A percentile compares a stretch with the other conserved stretches of the same genome.
These are phyloP conservation scores for Cetonia aurata DNA, from an alignment of 2,888 invertebrate species.

Conservation along the genomic window DNA sequence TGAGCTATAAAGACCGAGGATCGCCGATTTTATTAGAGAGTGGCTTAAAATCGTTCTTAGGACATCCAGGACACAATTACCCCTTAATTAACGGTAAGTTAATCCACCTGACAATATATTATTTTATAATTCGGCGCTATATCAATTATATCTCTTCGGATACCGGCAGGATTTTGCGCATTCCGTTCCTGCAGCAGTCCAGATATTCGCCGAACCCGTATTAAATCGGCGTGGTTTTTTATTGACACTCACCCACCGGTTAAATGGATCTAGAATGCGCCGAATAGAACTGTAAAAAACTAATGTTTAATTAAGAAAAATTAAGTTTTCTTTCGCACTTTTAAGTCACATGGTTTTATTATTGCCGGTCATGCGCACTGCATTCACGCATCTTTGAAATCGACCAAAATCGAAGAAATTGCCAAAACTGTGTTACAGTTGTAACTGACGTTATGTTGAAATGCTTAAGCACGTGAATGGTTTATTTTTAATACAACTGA, in stretches of 20 bases:
- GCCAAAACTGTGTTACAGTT: slow-evolving; percentile 28
- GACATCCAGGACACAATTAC: slow-evolving; percentile 85
- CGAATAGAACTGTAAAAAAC: slow-evolving; percentile 21
- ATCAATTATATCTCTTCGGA: slow-evolving; percentile 30
- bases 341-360: slow-evolving; percentile 55
- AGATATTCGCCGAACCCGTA: slow-evolving; percentile 18
- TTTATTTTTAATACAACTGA: slow-evolving; percentile 61
- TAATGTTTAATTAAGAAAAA: slow-evolving; percentile 44
- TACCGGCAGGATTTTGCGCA: slow-evolving; percentile 48
- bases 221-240: slow-evolving; percentile 6
- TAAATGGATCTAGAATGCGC: slow-evolving; percentile 20
- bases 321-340: slow-evolving; percentile 46
- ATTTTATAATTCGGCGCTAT: slow-evolving; percentile 34
- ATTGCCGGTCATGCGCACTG: slow-evolving; percentile 50
- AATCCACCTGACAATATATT: neutral
- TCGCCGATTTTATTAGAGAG: slow-evolving; percentile 91
- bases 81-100: slow-evolving; percentile 81
- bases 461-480: slow-evolving; percentile 58
- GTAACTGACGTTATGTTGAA: slow-evolving; percentile 53
- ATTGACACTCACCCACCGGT: neutral
- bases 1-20: slow-evolving; percentile 89
- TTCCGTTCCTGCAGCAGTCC: slow-evolving; percentile 42
- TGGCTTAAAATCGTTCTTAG: slow-evolving; percentile 88
- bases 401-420: slow-evolving; percentile 42
- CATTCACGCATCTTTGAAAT: slow-evolving; percentile 39